phyloP scores from a whole-genome alignment of 2,888 invertebrate genomes.

The Idaea straminata region DNA sequence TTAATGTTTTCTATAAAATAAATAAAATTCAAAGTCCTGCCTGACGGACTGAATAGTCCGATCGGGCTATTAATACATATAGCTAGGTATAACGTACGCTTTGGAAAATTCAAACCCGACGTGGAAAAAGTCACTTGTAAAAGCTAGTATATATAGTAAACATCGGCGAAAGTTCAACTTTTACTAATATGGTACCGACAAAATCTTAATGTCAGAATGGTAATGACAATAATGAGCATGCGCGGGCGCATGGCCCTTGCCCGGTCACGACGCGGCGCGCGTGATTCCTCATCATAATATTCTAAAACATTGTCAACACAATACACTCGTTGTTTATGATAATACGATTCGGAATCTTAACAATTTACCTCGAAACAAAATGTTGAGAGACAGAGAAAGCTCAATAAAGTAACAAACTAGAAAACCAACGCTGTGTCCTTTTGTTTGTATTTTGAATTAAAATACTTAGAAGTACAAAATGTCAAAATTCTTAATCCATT shows the following conservation, averaged over 20 bases:
- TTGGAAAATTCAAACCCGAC: too few species aligned
- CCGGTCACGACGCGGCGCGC: neutral
- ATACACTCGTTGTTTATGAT: neutral
- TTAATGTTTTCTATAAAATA: too few species aligned
- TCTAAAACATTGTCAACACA: neutral
- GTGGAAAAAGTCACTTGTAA: too few species aligned
- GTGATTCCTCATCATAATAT: neutral
- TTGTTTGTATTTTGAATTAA: neutral
- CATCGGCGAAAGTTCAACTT: too few species aligned
- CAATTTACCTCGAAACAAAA: neutral
- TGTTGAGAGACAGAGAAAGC: neutral
- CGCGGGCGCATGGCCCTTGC: neutral
- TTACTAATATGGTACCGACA: neutral
- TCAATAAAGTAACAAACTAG: neutral
- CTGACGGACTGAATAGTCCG: too few species aligned
- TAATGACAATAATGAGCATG: neutral
- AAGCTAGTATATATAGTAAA: too few species aligned
- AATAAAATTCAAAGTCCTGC: too few species aligned
- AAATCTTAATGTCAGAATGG: neutral
- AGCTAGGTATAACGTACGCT: too few species aligned
- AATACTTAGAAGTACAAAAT: neutral
- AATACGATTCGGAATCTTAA: neutral
- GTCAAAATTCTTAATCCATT: too few species aligned
- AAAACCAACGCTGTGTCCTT: neutral
- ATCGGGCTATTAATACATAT: too few species aligned